Percentiles rank a stretch among this genome's conserved stretches.
Evolutionary conservation across 2,113 vertebrate species (phyloP).

Genomic region (Petroica traversi): DNA sequence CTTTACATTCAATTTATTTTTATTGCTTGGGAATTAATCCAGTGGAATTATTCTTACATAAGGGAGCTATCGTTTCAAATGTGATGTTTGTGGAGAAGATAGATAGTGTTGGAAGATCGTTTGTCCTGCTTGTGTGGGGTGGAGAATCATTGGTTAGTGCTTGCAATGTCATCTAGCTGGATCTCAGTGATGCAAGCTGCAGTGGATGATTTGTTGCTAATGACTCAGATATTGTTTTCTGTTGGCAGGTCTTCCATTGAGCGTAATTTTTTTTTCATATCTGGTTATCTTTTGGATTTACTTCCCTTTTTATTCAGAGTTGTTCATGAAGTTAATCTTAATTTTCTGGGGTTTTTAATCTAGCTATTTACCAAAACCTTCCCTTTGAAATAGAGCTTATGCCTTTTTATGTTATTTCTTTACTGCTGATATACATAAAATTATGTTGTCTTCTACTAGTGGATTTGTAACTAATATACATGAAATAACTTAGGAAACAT

Average conservation of each 20-base stretch:
- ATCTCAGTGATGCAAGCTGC: conserved; percentile 31
- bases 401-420: background rate
- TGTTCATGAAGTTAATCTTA: background rate
- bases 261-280: background rate
- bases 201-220: background rate
- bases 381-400: background rate
- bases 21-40: background rate
- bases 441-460: background rate
- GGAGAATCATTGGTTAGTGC: background rate
- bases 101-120: background rate
- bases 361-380: background rate
- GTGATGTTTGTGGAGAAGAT: background rate
- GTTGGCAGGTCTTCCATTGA: background rate
- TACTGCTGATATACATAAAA: background rate
- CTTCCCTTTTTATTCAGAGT: background rate
- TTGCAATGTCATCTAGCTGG: conserved; percentile 51
- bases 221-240: conserved; percentile 20
- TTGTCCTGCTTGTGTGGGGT: background rate
- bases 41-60: background rate
- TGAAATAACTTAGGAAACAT: background rate
- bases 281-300: background rate
- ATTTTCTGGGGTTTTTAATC: background rate
- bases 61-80: background rate
- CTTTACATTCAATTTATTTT: background rate
- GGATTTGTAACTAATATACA: background rate